These are phyloP conservation scores for Prunella fulvescens DNA, from an alignment of 2,113 vertebrate species.

Conservation along the genomic window DNA sequence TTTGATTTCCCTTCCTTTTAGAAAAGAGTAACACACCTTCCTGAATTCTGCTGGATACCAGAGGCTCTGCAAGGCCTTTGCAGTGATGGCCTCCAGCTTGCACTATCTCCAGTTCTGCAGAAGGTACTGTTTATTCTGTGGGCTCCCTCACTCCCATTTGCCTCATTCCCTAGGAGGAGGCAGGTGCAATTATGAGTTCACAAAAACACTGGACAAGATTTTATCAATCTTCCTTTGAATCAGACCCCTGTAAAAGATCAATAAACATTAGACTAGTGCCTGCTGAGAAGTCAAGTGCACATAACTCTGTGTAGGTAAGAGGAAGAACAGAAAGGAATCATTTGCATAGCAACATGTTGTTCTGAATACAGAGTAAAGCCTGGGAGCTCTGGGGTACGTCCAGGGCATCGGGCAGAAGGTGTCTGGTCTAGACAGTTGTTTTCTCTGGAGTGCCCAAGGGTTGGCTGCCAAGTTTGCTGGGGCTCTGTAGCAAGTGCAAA, in stretches of 20 bases:
- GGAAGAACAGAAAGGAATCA: not conserved
- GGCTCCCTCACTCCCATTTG: not conserved
- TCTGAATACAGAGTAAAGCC: not conserved
- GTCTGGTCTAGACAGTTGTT: slow-evolving; percentile 27
- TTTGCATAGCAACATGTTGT: not conserved
- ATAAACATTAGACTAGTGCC: not conserved
- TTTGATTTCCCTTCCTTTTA: not conserved
- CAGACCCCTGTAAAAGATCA: not conserved
- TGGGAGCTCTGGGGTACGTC: not conserved
- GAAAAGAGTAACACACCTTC: not conserved
- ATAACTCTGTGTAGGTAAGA: not conserved
- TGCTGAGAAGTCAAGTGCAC: not conserved
- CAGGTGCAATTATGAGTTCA: not conserved
- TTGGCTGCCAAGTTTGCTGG: slow-evolving; percentile 24
- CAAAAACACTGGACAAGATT: not conserved
- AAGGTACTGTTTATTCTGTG: not conserved
- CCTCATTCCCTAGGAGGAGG: not conserved
- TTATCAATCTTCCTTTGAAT: not conserved
- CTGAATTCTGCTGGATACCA: not conserved
- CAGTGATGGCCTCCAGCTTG: not conserved
- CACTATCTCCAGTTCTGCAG: not conserved
- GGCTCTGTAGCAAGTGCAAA: not conserved
- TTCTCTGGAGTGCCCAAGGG: not conserved
- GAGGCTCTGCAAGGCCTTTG: not conserved
- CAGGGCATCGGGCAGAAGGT: not conserved